Percentiles rank a stretch among this genome's conserved stretches.
Conservation (phyloP, 2,888 invertebrate species). For the Schizotus pectinicornis region DNA sequence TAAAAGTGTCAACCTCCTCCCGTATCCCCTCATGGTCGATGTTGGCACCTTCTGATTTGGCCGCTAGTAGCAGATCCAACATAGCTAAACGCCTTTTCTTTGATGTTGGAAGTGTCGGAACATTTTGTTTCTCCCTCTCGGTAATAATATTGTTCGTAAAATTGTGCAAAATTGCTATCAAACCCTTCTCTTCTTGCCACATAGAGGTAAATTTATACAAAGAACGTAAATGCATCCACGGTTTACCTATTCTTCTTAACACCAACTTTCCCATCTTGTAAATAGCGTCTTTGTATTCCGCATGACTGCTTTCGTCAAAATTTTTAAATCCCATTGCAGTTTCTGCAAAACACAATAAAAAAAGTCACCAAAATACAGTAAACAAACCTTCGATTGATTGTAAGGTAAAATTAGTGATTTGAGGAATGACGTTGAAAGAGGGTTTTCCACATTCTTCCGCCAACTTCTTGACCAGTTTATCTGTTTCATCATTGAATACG, state of each 20-base stretch:
- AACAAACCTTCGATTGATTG: slow-evolving; percentile 14
- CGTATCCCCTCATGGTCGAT: slow-evolving; percentile 59
- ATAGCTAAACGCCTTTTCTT: slow-evolving; percentile 56
- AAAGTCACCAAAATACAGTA: no score
- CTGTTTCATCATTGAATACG: slow-evolving; percentile 29
- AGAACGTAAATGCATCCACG: slow-evolving; percentile 40
- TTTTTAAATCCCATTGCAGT: slow-evolving; percentile 43
- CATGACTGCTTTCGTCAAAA: slow-evolving; percentile 30
- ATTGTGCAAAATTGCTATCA: slow-evolving; percentile 37
- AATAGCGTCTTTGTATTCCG: slow-evolving; percentile 38
- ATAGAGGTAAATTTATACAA: slow-evolving; percentile 28
- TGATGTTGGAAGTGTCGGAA: slow-evolving; percentile 10
- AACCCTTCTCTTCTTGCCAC: slow-evolving; percentile 30
- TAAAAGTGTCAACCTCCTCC: slow-evolving; percentile 70
- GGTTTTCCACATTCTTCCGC: slow-evolving; percentile 1
- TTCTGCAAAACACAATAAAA: slow-evolving; percentile 30
- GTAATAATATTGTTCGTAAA: slow-evolving; percentile 44
- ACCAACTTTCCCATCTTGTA: slow-evolving; percentile 39
- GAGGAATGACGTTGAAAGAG: slow-evolving; percentile 8
- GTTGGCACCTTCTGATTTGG: slow-evolving; percentile 34
- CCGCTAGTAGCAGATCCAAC: slow-evolving; percentile 44
- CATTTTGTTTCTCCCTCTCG: slow-evolving; percentile 26
- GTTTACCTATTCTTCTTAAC: slow-evolving; percentile 35
- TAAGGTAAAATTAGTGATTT: slow-evolving; percentile 17
- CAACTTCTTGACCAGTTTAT: slow-evolving; percentile 17